Conservation (phyloP, 2,113 vertebrate genomes). For the Cyanoramphus novaezelandiae region DNA sequence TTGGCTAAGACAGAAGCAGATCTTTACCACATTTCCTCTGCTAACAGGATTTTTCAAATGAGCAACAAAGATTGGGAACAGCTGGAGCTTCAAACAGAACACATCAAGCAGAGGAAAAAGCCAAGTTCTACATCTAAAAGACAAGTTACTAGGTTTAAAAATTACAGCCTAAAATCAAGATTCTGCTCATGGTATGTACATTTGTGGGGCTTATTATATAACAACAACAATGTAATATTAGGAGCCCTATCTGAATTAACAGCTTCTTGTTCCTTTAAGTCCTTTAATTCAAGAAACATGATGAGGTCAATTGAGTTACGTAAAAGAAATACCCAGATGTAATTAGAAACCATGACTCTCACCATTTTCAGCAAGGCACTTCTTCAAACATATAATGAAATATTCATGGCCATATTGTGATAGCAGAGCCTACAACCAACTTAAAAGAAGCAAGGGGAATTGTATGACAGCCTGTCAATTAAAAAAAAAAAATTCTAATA, state of each 20-base stretch:
- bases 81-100: background rate
- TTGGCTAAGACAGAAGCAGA: background rate
- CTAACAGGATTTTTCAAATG: background rate
- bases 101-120: background rate
- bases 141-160: background rate
- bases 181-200: background rate
- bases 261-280: background rate
- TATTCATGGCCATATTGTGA: background rate
- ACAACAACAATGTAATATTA: background rate
- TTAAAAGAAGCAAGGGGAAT: background rate
- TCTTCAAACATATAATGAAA: slow-evolving; percentile 1
- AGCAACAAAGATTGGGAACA: background rate
- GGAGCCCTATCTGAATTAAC: background rate
- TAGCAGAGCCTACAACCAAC: background rate
- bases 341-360: background rate
- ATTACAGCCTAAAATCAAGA: background rate
- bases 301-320: background rate
- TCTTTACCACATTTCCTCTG: background rate
- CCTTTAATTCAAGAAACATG: background rate
- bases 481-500: background rate
- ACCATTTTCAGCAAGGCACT: background rate
- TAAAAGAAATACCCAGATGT: background rate
- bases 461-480: background rate
- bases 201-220: background rate
- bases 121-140: background rate